phyloP scores from a whole-genome alignment of 2,888 invertebrate genomes.

The Drosophila lutescens region DNA sequence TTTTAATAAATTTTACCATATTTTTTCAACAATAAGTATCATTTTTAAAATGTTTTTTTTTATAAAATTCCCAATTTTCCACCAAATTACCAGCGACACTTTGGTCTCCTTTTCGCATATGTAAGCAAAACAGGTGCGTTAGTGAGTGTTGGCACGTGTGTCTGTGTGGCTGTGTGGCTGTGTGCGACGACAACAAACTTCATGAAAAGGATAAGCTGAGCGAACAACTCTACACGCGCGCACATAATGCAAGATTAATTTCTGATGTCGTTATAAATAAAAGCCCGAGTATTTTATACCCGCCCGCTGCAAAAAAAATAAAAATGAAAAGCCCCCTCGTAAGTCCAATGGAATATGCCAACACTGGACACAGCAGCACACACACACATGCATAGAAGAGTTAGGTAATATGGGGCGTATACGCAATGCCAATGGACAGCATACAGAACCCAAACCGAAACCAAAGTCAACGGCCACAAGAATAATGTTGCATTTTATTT shows the following conservation, averaged over 20 bases:
- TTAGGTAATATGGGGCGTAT: constrained; percentile 66
- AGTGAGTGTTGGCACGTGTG: constrained; percentile 41
- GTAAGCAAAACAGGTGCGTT: constrained; percentile 31
- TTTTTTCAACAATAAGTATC: too few species aligned
- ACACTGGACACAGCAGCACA: constrained; percentile 19
- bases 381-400: constrained; percentile 32
- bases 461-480: constrained; percentile 65
- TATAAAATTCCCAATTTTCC: too few species aligned
- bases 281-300: constrained; percentile 70
- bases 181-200: constrained; percentile 60
- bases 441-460: constrained; percentile 8
- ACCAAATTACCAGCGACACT: constrained; percentile 15
- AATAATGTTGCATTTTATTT: constrained; percentile 79
- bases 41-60: too few species aligned
- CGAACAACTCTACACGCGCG: constrained; percentile 51
- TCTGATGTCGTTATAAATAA: constrained; percentile 78
- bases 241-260: constrained; percentile 78
- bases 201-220: constrained; percentile 70
- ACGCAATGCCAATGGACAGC: constrained; percentile 32
- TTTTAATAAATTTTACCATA: too few species aligned
- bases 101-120: constrained; percentile 36
- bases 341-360: constrained; percentile 5
- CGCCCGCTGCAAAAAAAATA: background rate
- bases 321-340: background rate
- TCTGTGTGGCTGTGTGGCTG: constrained; percentile 24